Conservation (phyloP, 2,113 vertebrate species). For the Corythaixoides concolor region DNA sequence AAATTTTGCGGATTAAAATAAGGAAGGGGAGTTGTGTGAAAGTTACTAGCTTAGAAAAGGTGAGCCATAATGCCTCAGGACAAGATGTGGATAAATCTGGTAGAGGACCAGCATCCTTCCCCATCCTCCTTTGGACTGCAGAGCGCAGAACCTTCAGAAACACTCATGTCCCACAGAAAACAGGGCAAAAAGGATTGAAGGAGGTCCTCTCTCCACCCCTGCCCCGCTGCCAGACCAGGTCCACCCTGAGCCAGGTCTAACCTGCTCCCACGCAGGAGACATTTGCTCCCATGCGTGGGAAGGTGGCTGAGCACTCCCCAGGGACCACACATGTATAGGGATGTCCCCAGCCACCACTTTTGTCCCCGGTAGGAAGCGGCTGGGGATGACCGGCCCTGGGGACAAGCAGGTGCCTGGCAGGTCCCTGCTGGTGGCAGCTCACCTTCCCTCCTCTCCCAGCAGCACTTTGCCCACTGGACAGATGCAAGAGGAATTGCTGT, state of each 20-base stretch:
- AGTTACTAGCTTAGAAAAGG: not conserved
- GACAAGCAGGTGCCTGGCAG: not conserved
- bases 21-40: rapidly evolving
- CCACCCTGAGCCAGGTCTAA: not conserved
- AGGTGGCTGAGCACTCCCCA: not conserved
- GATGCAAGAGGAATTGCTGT: too few species aligned
- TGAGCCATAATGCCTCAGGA: not conserved
- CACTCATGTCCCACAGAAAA: not conserved
- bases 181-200: not conserved
- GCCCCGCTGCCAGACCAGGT: rapidly evolving
- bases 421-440: not conserved
- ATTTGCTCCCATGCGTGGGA: not conserved
- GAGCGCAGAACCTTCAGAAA: not conserved
- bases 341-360: not conserved
- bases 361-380: not conserved
- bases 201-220: not conserved
- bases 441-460: not conserved
- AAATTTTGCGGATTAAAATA: not conserved
- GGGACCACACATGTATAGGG: not conserved
- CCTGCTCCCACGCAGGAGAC: not conserved
- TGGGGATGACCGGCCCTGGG: not conserved
- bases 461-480: not conserved
- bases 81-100: not conserved
- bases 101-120: not conserved
- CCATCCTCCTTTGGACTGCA: not conserved